These are phyloP conservation scores for Drosophila prostipennis DNA, from an alignment of 2,888 invertebrate species.

Conservation along the genomic window DNA sequence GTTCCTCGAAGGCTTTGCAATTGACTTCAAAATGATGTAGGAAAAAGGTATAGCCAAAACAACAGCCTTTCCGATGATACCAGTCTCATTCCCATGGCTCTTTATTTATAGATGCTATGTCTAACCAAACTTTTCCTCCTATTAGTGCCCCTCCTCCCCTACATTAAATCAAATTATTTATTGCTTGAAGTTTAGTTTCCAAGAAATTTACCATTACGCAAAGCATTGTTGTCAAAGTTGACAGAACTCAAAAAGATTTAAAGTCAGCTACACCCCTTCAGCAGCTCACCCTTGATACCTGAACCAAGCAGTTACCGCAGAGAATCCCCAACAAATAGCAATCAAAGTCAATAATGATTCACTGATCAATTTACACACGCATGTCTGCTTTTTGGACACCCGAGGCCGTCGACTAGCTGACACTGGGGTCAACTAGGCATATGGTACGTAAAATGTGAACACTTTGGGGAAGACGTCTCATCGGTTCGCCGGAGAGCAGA, in stretches of 20 bases:
- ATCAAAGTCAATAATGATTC: conserved; percentile 39
- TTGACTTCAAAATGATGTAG: too few relatives aligned
- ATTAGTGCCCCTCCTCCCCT: too few relatives aligned
- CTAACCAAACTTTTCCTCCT: too few relatives aligned
- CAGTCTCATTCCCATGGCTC: too few relatives aligned
- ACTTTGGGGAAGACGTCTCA: conserved; percentile 22
- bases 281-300: neutral
- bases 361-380: conserved; percentile 43
- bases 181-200: neutral
- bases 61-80: too few relatives aligned
- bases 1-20: too few relatives aligned
- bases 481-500: neutral
- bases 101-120: too few relatives aligned
- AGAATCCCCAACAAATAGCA: conserved; percentile 10
- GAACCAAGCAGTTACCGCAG: conserved; percentile 1
- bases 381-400: conserved; percentile 49
- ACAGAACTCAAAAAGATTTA: conserved; percentile 19
- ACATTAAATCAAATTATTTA: neutral
- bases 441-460: conserved; percentile 32
- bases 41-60: too few relatives aligned
- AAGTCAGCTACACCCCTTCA: conserved; percentile 5
- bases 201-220: neutral
- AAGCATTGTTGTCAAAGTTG: neutral
- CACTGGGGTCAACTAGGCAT: conserved; percentile 32
- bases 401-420: conserved; percentile 45